phyloP scores from a whole-genome alignment of 2,797 vertebrate genomes.

The Takifugu ocellatus region DNA sequence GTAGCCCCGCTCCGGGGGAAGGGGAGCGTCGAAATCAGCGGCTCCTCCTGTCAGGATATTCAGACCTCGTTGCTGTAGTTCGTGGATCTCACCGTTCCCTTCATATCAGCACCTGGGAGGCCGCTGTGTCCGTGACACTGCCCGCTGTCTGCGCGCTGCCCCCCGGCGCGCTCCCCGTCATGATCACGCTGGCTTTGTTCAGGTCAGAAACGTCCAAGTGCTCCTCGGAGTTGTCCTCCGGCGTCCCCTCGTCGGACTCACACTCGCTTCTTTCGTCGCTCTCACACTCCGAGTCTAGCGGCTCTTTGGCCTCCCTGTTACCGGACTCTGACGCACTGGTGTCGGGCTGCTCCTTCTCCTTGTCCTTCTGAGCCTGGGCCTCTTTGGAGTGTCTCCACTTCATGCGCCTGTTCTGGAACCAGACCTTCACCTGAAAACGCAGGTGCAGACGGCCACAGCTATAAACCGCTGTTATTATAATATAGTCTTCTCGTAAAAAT shows the following conservation, averaged over 20 bases:
- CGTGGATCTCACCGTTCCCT: constrained; percentile 3
- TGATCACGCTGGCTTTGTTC: constrained; percentile 80
- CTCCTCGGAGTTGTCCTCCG: constrained; percentile 65
- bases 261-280: constrained; percentile 87
- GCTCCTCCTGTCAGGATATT: constrained; percentile 23
- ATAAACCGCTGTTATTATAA: not conserved
- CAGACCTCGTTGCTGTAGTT: constrained; percentile 8
- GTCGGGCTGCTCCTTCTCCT: constrained; percentile 85
- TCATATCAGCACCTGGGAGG: constrained; percentile 67
- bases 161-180: constrained; percentile 61
- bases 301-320: constrained; percentile 73
- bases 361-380: constrained; percentile 96
- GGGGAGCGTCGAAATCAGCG: constrained; percentile 14
- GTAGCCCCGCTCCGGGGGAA: constrained; percentile 12
- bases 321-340: constrained; percentile 57
- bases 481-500: no score
- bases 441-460: not conserved
- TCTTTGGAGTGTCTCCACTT: constrained; percentile 98
- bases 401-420: constrained; percentile 96
- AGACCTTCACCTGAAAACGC: constrained; percentile 87
- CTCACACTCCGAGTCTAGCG: constrained; percentile 83
- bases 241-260: constrained; percentile 83
- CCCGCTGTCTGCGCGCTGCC: constrained; percentile 47
- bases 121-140: constrained; percentile 53
- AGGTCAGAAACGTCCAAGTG: constrained; percentile 76